These are phyloP conservation scores for Apamea crenata DNA, from an alignment of 2,888 invertebrate species.

Conservation along the genomic window DNA sequence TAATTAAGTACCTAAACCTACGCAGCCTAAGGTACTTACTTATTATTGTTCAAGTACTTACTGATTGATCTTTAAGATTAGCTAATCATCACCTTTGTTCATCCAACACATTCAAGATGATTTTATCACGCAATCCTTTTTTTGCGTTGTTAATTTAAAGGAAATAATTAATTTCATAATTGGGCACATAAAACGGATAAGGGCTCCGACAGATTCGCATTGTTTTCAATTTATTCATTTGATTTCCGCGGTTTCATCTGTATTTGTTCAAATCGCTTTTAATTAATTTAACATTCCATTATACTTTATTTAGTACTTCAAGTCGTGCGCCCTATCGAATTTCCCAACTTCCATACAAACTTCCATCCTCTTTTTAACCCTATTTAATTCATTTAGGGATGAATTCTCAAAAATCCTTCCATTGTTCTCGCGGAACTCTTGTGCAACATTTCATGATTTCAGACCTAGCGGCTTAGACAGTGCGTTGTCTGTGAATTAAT, in stretches of 20 bases:
- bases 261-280: neutral
- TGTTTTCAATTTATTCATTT: neutral
- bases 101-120: slow-evolving; percentile 43
- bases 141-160: slow-evolving; percentile 44
- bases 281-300: neutral
- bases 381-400: neutral
- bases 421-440: neutral
- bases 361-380: neutral
- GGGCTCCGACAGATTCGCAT: slow-evolving; percentile 16
- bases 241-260: neutral
- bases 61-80: slow-evolving; percentile 33
- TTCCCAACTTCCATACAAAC: neutral
- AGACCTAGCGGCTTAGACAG: neutral
- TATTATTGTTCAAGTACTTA: slow-evolving; percentile 15
- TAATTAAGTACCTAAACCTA: neutral
- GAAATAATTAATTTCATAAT: slow-evolving; percentile 49
- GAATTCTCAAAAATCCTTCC: neutral
- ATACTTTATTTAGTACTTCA: neutral
- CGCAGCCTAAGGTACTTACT: neutral
- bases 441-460: neutral
- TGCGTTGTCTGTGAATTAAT: neutral
- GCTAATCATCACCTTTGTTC: slow-evolving; percentile 53
- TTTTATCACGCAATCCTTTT: slow-evolving; percentile 50
- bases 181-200: slow-evolving; percentile 31
- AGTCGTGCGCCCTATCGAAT: no score